These are phyloP conservation scores for Trichacis sp. DNA, from an alignment of 2,888 invertebrate species.

Conservation along the genomic window DNA sequence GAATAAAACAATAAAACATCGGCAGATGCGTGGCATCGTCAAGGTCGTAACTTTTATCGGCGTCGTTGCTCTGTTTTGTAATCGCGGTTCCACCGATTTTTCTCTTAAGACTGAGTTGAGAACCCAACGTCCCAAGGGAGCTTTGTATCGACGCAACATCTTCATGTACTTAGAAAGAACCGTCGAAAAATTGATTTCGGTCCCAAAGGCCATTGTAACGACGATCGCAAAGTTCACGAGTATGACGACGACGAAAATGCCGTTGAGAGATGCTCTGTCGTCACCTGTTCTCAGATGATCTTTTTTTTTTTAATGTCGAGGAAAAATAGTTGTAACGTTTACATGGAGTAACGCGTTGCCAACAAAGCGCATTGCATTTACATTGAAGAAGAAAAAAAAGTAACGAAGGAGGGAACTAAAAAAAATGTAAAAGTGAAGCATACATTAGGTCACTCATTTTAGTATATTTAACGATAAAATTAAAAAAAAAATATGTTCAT, in stretches of 20 bases:
- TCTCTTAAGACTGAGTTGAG: constrained; percentile 46
- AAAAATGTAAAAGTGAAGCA: constrained; percentile 11
- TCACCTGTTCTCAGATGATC: constrained; percentile 19
- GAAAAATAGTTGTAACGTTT: constrained; percentile 12
- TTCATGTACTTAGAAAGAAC: constrained; percentile 40
- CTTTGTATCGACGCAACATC: constrained; percentile 27
- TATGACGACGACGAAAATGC: constrained; percentile 5
- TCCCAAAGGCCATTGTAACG: constrained; percentile 8
- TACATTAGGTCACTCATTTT: constrained; percentile 50
- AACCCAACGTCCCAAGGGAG: constrained; percentile 32
- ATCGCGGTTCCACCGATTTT: constrained; percentile 45
- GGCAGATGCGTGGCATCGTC: constrained; percentile 45
- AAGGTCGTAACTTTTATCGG: constrained; percentile 46
- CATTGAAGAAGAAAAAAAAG: too few relatives aligned
- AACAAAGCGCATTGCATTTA: constrained; percentile 8
- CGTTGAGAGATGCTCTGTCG: constrained; percentile 3
- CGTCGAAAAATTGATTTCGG: constrained; percentile 11
- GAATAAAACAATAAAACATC: constrained; percentile 39
- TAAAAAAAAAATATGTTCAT: constrained; percentile 58
- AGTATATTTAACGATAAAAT: constrained; percentile 57
- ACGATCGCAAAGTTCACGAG: neutral
- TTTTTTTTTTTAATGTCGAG: constrained; percentile 15
- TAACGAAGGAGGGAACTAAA: constrained; percentile 9
- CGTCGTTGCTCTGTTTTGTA: constrained; percentile 49
- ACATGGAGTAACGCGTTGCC: constrained; percentile 2